phyloP scores from a whole-genome alignment of 2,113 vertebrate genomes.

The Phalacrocorax carbo region DNA sequence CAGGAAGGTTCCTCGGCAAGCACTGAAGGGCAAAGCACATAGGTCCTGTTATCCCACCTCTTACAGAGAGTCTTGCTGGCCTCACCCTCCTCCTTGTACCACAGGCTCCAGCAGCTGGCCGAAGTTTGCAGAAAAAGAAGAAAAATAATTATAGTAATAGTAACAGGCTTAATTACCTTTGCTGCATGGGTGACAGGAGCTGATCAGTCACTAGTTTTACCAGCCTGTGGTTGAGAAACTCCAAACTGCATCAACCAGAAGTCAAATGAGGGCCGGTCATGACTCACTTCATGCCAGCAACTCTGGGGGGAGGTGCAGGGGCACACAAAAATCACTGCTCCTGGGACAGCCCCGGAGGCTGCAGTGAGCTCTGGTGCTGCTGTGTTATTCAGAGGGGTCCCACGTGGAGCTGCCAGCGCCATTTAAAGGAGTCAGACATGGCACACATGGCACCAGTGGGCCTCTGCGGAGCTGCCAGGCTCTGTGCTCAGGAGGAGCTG shows the following conservation, averaged over 20 bases:
- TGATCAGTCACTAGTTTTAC: conserved; percentile 52
- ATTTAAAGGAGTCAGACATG: not conserved
- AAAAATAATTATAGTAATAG: not conserved
- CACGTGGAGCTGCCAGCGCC: not conserved
- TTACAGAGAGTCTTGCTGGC: not conserved
- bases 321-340: fast-evolving
- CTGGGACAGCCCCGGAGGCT: fast-evolving
- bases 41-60: not conserved
- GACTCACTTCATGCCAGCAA: not conserved
- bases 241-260: conserved; percentile 15
- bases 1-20: not conserved
- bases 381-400: fast-evolving
- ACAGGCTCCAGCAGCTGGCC: not conserved
- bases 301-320: not conserved
- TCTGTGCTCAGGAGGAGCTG: not conserved
- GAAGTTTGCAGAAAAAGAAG: not conserved
- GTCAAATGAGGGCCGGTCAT: conserved; percentile 31
- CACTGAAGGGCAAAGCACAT: not conserved
- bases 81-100: not conserved
- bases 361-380: fast-evolving
- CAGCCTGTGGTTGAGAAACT: conserved; percentile 35
- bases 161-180: conserved; percentile 34
- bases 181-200: conserved; percentile 5
- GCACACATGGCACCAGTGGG: not conserved
- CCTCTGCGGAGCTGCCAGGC: not conserved